Evolutionary conservation across 2,888 invertebrate species (phyloP), one percentile per base, ranked within the genome.

Genomic region (Tachina fera): DNA sequence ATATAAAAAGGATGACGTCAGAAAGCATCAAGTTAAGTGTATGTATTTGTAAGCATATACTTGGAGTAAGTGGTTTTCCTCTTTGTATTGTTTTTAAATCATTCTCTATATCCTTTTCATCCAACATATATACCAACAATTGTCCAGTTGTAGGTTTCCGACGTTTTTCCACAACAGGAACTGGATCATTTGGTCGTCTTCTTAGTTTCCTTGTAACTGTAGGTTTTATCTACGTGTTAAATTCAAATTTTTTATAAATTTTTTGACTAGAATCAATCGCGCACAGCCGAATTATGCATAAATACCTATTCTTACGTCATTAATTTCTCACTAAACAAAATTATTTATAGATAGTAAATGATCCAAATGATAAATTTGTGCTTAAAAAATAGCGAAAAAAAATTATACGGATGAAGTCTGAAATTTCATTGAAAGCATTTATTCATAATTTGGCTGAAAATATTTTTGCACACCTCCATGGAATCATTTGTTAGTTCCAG

Each of bases 201-300:
- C 99, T 94, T 41, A 99, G 93, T 92, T 98, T 99, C 41, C 99
- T 94, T 45, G 98, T 99, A 94, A 98, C 97, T n/a, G 97, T 97
- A 13, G 98, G 98, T 91, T 98, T 98, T n/a, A 97, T 95, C 95
- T 96, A 92, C 1, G 16, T 1, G 31, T 45, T 39, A 76, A 39
- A 47, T 5, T 51, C 71, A 68, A 84, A 79, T 51, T 49, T 70
- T 31, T 31, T 31, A 31, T 31, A 31, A 0, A 31, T 31, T 31
- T 6, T 31, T 31, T 1, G n/a, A 31, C 31, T 31, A 31, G 31
- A 31, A 2, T 31, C 31, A 31, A 2, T 31, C 31, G 31, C 31
- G 31, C 6, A 31, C 31, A 31, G 31, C 31, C 31, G 31, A 31
- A 31, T 31, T 31, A 31, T 31, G 31, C 31, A 31, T 31, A 31